These are phyloP conservation scores for Mactromeris polynyma DNA, from an alignment of 2,888 invertebrate species.

Conservation along the genomic window DNA sequence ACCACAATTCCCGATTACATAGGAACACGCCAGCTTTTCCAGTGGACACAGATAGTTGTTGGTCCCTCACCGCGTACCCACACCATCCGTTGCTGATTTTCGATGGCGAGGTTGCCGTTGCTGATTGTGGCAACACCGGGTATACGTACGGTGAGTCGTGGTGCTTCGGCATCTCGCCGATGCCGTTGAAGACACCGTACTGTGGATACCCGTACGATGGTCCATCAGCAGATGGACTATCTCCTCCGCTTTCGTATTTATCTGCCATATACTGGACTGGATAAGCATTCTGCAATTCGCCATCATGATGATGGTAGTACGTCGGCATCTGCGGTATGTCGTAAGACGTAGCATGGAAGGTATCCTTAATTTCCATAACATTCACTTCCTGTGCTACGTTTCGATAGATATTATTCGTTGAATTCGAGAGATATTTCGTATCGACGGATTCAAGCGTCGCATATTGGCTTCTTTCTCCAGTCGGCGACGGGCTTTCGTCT, in stretches of 20 bases:
- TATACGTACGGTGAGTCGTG: slow-evolving; percentile 8
- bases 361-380: slow-evolving; percentile 53
- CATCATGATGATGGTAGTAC: slow-evolving; percentile 22
- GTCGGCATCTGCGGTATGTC: slow-evolving; percentile 16
- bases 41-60: neutral
- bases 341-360: slow-evolving; percentile 47
- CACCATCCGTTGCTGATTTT: neutral
- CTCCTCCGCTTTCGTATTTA: slow-evolving; percentile 27
- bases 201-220: neutral
- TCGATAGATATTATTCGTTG: slow-evolving; percentile 24
- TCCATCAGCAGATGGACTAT: neutral
- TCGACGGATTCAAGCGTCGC: slow-evolving; percentile 54
- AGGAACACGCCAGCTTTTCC: slow-evolving; percentile 77
- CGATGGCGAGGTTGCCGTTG: neutral
- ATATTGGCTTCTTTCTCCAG: slow-evolving; percentile 18
- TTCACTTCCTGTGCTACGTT: slow-evolving; percentile 26
- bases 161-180: neutral
- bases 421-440: slow-evolving; percentile 35
- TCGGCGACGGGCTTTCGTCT: neutral
- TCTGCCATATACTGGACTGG: slow-evolving; percentile 7
- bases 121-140: neutral
- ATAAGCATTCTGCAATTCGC: neutral
- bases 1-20: slow-evolving; percentile 86
- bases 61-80: neutral
- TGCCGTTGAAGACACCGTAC: neutral